Evolutionary conservation across 2,113 vertebrate genomes (phyloP), one percentile per base, ranked within the genome.

Genomic region (Leucosticte australis): DNA sequence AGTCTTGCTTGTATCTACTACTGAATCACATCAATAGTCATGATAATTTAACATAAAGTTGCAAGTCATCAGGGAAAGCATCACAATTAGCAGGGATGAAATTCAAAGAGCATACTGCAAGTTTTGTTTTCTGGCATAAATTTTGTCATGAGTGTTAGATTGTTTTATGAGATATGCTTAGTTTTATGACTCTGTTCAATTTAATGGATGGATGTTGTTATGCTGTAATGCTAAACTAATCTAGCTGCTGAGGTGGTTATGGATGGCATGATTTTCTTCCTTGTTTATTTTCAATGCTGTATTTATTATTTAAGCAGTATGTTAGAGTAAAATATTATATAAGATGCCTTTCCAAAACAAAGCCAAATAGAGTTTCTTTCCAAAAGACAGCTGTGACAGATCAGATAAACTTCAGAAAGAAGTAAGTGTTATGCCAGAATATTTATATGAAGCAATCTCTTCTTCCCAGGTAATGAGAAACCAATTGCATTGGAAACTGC

Each of bases 241-340:
- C 83, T 63, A 91, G 71, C 68, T n/a, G 28, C 69, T 63, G 75
- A 85, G 80, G 41, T 90, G 64, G 79, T 93, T 94, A 93, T 62
- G 88, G 65, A 90, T 75, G 60, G 76, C 60, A 84, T 15, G 26
- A 35, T 78, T 94, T 93, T 65, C 53, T 69, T 67, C 59, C 75
- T 82, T 76, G 42, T 81, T 86, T 81, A 94, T 81, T 95, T 90
- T 57, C 90, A 92, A 39, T 76, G 73, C 22, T 89, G 77, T 87
- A 87, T 94, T 92, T 93, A 92, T 94, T 96, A 90, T 89, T 95
- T 87, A 91, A 90, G 63, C 44, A 35, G 62, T 68, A 37, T 49
- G 44, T 82, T 90, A 84, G 46, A 73, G 64, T 76, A 87, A 96
- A 90, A 89, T 65, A 88, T 83, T 90, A 75, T 3, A 46, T 49